Conservation (phyloP, 2,113 vertebrate species). For the Coptodon bakossiorum region DNA sequence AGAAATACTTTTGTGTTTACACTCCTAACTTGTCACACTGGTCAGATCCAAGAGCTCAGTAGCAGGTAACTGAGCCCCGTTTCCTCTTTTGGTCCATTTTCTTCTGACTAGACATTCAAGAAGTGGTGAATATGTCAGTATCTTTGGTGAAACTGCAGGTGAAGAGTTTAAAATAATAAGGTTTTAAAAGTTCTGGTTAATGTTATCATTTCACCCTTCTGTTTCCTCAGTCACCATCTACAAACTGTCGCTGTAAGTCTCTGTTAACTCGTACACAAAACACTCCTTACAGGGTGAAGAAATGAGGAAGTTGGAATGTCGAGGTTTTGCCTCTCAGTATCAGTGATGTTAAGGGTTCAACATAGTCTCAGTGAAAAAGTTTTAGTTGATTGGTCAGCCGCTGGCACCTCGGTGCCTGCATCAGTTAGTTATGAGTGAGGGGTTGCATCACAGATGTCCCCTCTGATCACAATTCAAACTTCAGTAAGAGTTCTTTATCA, state of each 20-base stretch:
- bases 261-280: neutral
- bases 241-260: neutral
- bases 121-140: neutral
- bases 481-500: neutral
- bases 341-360: neutral
- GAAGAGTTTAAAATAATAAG: neutral
- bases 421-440: neutral
- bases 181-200: neutral
- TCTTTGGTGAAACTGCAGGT: neutral
- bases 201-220: neutral
- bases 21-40: neutral
- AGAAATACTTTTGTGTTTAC: neutral
- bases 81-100: neutral
- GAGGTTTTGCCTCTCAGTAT: neutral
- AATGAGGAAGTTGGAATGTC: neutral
- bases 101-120: neutral
- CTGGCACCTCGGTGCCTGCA: neutral
- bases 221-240: neutral
- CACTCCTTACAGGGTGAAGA: neutral
- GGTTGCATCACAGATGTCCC: neutral
- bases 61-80: neutral
- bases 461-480: neutral
- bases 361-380: neutral
- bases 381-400: neutral
- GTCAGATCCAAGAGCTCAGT: neutral